Conservation (phyloP, 2,113 vertebrate species). For the Dicentrarchus labrax region DNA sequence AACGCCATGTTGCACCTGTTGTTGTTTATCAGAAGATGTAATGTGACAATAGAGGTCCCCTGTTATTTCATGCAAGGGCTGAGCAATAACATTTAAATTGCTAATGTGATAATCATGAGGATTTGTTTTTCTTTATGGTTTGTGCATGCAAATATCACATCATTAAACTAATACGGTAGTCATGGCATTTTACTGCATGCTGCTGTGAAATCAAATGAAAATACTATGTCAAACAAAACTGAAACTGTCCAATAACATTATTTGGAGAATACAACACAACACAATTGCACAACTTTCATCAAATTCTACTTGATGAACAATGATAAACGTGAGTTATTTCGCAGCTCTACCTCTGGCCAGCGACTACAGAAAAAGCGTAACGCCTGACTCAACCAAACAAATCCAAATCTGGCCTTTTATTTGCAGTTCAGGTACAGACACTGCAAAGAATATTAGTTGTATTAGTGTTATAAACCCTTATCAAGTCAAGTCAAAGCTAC, state of each 20-base stretch:
- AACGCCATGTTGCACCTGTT: slow-evolving; percentile 22
- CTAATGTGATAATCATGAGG: neutral
- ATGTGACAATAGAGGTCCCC: slow-evolving; percentile 18
- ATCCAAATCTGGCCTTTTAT: neutral
- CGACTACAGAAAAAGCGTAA: too few species aligned
- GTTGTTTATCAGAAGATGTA: slow-evolving; percentile 34
- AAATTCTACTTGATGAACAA: neutral
- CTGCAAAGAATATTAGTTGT: neutral
- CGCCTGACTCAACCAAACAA: neutral
- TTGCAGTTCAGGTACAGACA: neutral
- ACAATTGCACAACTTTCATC: neutral
- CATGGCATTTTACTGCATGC: neutral
- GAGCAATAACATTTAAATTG: neutral
- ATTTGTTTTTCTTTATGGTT: neutral
- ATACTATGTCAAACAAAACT: neutral
- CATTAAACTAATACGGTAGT: neutral
- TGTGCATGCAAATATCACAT: neutral
- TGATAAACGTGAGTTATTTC: neutral
- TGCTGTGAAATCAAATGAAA: neutral
- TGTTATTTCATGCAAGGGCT: neutral
- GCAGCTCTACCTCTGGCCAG: neutral
- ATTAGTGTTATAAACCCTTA: neutral
- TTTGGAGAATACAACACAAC: neutral
- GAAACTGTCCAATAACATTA: neutral
- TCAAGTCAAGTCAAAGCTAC: neutral